Conservation (phyloP, 2,113 vertebrate species). For the Tretioscincus oriximinensis region DNA sequence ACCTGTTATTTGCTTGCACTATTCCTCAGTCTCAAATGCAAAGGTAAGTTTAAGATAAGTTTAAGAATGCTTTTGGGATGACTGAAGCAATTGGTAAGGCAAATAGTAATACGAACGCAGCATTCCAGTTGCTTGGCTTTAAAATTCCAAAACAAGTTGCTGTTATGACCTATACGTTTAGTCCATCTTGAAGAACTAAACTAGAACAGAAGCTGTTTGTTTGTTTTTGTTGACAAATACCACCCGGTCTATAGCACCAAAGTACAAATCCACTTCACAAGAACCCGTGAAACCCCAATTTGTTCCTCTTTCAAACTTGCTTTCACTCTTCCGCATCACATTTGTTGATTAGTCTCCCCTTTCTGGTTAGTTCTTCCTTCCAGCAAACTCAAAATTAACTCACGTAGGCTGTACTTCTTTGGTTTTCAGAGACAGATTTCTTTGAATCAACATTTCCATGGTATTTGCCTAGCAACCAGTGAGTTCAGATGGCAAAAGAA, state of each 20-base stretch:
- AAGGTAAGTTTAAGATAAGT: too few relatives aligned
- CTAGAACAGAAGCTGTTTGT: too few relatives aligned
- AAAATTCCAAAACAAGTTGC: too few relatives aligned
- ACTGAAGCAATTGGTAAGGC: too few relatives aligned
- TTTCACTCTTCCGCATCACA: neutral
- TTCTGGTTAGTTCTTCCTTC: neutral
- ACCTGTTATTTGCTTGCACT: too few relatives aligned
- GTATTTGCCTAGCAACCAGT: neutral
- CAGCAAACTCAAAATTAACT: neutral
- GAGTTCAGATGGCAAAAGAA: neutral
- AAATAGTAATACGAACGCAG: too few relatives aligned
- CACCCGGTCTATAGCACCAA: neutral
- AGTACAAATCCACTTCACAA: neutral
- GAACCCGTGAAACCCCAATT: neutral
- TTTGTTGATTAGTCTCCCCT: neutral
- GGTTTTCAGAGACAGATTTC: neutral
- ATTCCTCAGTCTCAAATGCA: too few relatives aligned
- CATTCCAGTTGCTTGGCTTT: too few relatives aligned
- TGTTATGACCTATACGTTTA: too few relatives aligned
- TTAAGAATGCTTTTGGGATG: too few relatives aligned
- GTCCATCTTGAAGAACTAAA: too few relatives aligned
- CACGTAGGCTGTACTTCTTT: neutral
- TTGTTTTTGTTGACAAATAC: too few relatives aligned
- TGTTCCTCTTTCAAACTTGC: neutral
- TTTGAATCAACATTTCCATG: neutral